These are phyloP conservation scores for Diaprepes abbreviatus DNA, from an alignment of 2,888 invertebrate species.

Conservation along the genomic window DNA sequence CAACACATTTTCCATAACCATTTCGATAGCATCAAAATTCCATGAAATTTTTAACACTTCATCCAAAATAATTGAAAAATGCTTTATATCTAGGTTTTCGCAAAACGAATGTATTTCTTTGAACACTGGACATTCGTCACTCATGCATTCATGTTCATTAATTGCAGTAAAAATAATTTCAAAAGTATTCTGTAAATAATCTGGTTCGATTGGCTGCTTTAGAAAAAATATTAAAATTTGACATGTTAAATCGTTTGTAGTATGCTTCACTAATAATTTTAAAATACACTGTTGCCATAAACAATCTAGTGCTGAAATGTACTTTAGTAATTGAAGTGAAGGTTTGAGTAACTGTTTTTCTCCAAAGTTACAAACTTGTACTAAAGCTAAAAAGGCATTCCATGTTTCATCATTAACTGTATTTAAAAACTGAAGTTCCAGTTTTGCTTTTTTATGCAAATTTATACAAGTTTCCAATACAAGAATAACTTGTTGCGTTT, in stretches of 20 bases:
- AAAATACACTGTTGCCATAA: slow-evolving; percentile 1
- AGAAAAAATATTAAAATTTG: not conserved
- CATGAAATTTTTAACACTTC: not conserved
- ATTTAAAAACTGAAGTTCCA: not conserved
- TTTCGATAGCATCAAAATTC: not conserved
- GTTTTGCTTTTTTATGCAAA: not conserved
- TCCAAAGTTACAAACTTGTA: not conserved
- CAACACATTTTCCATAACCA: not conserved
- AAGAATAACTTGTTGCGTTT: no score
- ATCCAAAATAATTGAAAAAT: not conserved
- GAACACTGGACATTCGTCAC: not conserved
- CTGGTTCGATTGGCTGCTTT: not conserved
- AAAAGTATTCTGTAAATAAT: not conserved
- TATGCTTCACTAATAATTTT: not conserved
- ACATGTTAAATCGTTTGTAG: not conserved
- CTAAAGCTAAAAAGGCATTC: not conserved
- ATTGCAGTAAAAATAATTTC: not conserved
- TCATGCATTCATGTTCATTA: not conserved
- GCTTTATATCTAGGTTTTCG: not conserved
- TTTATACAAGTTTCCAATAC: not conserved
- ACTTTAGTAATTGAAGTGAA: not conserved
- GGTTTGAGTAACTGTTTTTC: not conserved
- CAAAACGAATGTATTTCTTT: not conserved
- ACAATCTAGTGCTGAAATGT: not conserved
- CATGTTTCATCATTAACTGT: not conserved